These are phyloP conservation scores for Dreissena polymorpha DNA, from an alignment of 1,140 invertebrate genomes.

Conservation along the genomic window DNA sequence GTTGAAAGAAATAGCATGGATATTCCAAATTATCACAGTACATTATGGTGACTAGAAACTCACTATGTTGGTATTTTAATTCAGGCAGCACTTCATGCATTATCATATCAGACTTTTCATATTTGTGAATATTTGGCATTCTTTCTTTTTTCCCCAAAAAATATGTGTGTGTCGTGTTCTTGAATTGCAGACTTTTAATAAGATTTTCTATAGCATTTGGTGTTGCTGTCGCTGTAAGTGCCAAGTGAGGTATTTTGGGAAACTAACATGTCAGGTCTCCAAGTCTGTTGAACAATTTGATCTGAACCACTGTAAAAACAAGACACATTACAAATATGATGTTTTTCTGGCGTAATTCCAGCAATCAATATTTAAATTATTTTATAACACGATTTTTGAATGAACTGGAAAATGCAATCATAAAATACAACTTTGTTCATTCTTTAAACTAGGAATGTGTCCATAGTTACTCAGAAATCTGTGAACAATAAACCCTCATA, in stretches of 20 bases:
- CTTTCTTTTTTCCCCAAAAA: constrained; percentile 25
- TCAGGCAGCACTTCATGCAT: constrained; percentile 19
- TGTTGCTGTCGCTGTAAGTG: constrained; percentile 57
- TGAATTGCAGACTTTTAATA: constrained; percentile 25
- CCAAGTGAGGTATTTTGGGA: constrained; percentile 27
- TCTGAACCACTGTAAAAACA: constrained; percentile 55
- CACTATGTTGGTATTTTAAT: constrained; percentile 1
- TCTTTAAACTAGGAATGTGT: no score
- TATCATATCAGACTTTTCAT: constrained; percentile 52
- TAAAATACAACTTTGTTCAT: no score
- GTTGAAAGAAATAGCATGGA: constrained; percentile 55
- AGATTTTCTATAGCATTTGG: constrained; percentile 11
- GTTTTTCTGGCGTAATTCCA: no score
- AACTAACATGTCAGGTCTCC: constrained; percentile 52
- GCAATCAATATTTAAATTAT: no score
- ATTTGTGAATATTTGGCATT: constrained; percentile 50
- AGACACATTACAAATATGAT: constrained; percentile 7
- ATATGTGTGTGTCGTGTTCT: constrained; percentile 29
- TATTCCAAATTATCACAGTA: constrained; percentile 55
- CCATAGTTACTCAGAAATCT: no score
- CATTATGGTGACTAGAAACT: constrained; percentile 52
- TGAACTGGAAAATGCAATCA: no score
- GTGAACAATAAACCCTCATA: no score
- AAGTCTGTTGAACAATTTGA: constrained; percentile 46
- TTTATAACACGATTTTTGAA: no score